Evolutionary conservation across 2,113 vertebrate genomes (phyloP), one percentile per base, ranked within the genome.

Genomic region (Fregata magnificens): DNA sequence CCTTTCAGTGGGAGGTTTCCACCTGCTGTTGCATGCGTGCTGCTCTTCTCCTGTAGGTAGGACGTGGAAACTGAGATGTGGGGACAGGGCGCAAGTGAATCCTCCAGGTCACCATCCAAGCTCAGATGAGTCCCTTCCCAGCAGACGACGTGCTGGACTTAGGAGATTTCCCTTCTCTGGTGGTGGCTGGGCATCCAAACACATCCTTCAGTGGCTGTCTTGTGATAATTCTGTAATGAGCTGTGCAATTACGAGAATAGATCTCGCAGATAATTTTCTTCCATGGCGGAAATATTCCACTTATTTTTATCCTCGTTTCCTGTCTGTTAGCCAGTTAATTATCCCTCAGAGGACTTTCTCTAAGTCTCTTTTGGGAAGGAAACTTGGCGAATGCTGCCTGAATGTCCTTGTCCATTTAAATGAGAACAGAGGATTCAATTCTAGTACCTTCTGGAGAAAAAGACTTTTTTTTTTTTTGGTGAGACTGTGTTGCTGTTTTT

Each of bases 241-340:
- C 76, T 8, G 58, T 22, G 76, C 50, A 14, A 28, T 55, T 56
- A 50, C 2, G 6, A 82, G 50, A 62, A 55, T 11, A 94, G 86
- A 91, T 93, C 86, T 77, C 3, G 0, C 32, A 47, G 73, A 94
- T 56, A 12, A 84, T 76, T 69, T 63, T 84, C 76, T 72, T 94
- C 95, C 76, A 49, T 2, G 56, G 44, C 1, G 36, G 89, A 96
- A 96, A 93, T 79, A 76, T 94, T 82, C 73, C 26, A 18, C 19
- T 93, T 96, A 85, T 96, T 96, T 96, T 94, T 94, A 91, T 96
- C 94, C 78, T 59, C 0, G 0, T 55, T 95, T 97, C 91, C 89
- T 93, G 61, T 42, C 84, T 91, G 42, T 52, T 94, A 84, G 86
- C 73, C 44, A 26, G 44, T 56, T 89, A 94, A 94, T 96, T 96